Conservation (phyloP, 2,888 invertebrate species). For the Cataglyphis albicans region DNA sequence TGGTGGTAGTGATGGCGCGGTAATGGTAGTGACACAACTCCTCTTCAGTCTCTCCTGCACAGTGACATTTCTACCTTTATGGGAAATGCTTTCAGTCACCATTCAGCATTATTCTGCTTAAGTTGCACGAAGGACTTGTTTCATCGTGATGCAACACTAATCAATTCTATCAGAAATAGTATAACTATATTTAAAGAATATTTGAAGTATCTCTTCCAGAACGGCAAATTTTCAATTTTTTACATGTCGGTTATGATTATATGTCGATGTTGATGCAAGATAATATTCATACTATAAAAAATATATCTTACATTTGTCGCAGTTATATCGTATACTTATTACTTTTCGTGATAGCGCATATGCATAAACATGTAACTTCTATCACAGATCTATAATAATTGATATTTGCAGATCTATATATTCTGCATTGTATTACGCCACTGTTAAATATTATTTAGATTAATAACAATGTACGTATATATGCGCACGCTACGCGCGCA, state of each 20-base stretch:
- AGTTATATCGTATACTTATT: neutral
- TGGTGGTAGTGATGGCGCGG: conserved; percentile 56
- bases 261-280: neutral
- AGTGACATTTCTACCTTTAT: conserved; percentile 70
- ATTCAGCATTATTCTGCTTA: conserved; percentile 60
- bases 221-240: neutral
- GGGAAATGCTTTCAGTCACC: conserved; percentile 68
- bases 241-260: neutral
- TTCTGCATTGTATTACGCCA: neutral
- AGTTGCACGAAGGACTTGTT: conserved; percentile 49
- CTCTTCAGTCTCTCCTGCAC: conserved; percentile 51
- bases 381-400: neutral
- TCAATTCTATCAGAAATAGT: neutral
- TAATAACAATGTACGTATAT: neutral
- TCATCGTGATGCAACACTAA: neutral
- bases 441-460: neutral
- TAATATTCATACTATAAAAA: neutral
- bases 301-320: neutral
- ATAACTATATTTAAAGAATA: neutral
- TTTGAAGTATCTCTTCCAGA: neutral
- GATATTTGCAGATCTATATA: neutral
- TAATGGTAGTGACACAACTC: conserved; percentile 47
- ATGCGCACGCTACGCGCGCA: neutral
- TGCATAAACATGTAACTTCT: neutral
- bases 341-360: neutral